Percentiles rank a stretch among this genome's conserved stretches.
Evolutionary conservation across 2,113 vertebrate species (phyloP).

Genomic region (Penelope pileata): DNA sequence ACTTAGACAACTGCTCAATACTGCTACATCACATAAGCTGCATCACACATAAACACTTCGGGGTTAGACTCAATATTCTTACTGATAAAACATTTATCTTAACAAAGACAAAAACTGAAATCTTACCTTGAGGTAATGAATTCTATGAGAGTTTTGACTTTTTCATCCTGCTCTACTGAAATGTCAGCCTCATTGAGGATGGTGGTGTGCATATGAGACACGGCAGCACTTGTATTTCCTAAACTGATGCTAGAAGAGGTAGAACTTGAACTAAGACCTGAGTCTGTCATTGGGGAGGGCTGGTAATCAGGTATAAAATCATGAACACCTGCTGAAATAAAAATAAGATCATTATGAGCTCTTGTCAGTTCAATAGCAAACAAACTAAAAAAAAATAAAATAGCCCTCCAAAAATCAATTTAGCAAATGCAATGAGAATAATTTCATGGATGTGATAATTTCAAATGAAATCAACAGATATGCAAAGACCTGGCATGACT

Average conservation of each 20-base stretch:
- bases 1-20: not conserved
- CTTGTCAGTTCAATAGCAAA: not conserved
- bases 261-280: slow-evolving; percentile 97
- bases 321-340: slow-evolving; percentile 81
- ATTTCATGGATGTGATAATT: not conserved
- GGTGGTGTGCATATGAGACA: slow-evolving; percentile 89
- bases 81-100: not conserved
- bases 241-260: slow-evolving; percentile 98
- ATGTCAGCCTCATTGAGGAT: slow-evolving; percentile 91
- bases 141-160: slow-evolving; percentile 95
- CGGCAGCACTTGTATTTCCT: slow-evolving; percentile 82
- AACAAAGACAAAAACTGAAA: not conserved
- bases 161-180: slow-evolving; percentile 92
- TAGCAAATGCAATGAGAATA: not conserved
- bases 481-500: not conserved
- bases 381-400: not conserved
- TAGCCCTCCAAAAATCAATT: not conserved
- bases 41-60: not conserved
- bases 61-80: not conserved
- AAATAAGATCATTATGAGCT: not conserved
- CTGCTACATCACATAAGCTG: not conserved
- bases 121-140: slow-evolving; percentile 97
- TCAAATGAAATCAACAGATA: not conserved
- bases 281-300: slow-evolving; percentile 98
- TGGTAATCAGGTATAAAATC: slow-evolving; percentile 93